Conservation (phyloP, 64 coral and sea anemone genomes). For the Anthopleura sola region DNA sequence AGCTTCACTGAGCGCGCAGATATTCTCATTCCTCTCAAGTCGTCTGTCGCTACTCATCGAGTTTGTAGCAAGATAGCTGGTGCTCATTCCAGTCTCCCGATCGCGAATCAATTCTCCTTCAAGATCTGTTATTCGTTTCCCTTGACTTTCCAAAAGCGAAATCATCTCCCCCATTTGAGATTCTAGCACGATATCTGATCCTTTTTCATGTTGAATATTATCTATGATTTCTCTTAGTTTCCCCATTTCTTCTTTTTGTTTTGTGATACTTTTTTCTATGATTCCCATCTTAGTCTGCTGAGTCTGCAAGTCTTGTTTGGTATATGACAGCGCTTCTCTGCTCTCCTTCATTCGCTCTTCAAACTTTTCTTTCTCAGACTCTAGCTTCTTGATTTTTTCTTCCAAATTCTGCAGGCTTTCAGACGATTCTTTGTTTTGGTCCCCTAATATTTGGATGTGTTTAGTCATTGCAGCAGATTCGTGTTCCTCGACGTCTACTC, state of each 20-base stretch:
- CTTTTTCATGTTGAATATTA: background rate
- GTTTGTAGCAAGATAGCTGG: background rate
- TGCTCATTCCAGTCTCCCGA: background rate
- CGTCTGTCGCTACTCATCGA: constrained; percentile 11
- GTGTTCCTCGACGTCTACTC: background rate
- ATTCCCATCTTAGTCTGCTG: background rate
- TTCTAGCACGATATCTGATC: background rate
- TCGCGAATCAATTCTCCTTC: background rate
- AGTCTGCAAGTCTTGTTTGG: background rate
- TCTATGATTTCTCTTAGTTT: background rate
- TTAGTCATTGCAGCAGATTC: background rate
- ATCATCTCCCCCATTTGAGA: background rate
- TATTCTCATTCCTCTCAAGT: constrained; percentile 25
- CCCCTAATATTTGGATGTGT: background rate
- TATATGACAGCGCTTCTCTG: background rate
- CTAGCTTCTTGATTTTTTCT: background rate
- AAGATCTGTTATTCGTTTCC: background rate
- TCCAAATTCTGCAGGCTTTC: background rate
- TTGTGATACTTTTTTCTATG: background rate
- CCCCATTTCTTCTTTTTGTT: background rate
- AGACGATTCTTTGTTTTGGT: background rate
- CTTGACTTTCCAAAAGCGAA: background rate
- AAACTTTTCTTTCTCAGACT: background rate
- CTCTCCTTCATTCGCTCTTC: background rate
- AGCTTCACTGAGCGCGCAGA: constrained; percentile 22